Percentiles rank a stretch among this genome's conserved stretches.
Evolutionary conservation across 2,888 invertebrate species (phyloP).

Genomic region (Drosophila percnosoma): DNA sequence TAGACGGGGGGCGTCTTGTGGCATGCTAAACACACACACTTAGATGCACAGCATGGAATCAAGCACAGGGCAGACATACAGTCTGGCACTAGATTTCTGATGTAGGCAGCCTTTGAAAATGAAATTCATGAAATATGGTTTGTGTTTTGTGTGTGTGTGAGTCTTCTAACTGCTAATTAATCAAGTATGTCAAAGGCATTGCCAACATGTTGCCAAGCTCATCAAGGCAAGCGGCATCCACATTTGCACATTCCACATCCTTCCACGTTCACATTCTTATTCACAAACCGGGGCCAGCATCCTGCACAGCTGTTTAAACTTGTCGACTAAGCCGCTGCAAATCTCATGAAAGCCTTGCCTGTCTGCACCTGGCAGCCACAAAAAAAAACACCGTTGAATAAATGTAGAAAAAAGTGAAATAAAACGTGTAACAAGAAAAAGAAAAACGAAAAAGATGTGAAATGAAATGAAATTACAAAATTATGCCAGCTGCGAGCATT

Average conservation of each 20-base stretch:
- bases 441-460: constrained; percentile 29
- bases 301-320: constrained; percentile 67
- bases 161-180: constrained; percentile 50
- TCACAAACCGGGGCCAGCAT: constrained; percentile 28
- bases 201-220: constrained; percentile 48
- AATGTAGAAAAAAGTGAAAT: constrained; percentile 34
- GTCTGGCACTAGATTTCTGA: constrained; percentile 19
- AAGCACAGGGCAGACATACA: neutral
- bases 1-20: constrained; percentile 13
- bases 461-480: constrained; percentile 75
- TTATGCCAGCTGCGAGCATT: constrained; percentile 72
- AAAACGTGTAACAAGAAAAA: constrained; percentile 19
- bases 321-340: constrained; percentile 71
- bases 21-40: constrained; percentile 18
- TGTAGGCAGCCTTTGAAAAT: constrained; percentile 30
- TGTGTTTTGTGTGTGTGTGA: constrained; percentile 17
- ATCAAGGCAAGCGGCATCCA: constrained; percentile 17
- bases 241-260: constrained; percentile 12
- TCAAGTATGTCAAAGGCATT: constrained; percentile 58
- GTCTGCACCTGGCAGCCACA: constrained; percentile 68
- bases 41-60: constrained; percentile 9
- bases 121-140: constrained; percentile 52
- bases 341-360: constrained; percentile 69
- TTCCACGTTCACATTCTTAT: constrained; percentile 17
- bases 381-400: constrained; percentile 22